Evolutionary conservation across 30 jellyfish, hydroid and myxozoan species (phyloP), one percentile per base, ranked within the genome.

Genomic region (Haliclystus octoradiatus): DNA sequence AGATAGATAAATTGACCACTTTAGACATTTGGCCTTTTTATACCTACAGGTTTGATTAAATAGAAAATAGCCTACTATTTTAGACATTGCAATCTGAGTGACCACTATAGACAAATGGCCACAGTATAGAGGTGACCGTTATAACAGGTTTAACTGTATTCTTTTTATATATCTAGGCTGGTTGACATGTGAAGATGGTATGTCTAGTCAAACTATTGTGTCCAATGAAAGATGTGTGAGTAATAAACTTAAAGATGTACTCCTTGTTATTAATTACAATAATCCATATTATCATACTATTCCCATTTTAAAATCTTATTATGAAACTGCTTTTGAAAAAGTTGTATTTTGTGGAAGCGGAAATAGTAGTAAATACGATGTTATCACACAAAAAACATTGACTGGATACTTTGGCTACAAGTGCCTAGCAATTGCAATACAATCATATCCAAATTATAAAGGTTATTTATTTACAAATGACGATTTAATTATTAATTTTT

Each of bases 381-480:
- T 30, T 23, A 31, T 62, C 19, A 3, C 14, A 5, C 19, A 40
- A 9, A 24, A 12, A 5, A 13, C 72, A 71, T 31, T 15, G 63
- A 53, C 13, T 23, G 25, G 30, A 12, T n/a, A 75, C 35, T 75
- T 75, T 32, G 65, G 74, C 22, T 75, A 75, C 34, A 31, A 28
- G 29, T 75, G 50, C 19, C 57, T 40, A 4, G 63, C 33, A 50
- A 51, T 14, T 13, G 60, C 60, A 66, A 65, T 33, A 31, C 26
- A 14, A 3, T 15, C 1, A 22, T 34, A 53, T 26, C 30, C 34
- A 24, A 46, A 63, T 28, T 91, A 72, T 70, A 34, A 76, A 1
- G 99, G 99, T 0, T 82, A 82, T 67, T 49, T 91, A 4, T 50
- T 82, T 27, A 74, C 82, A 0, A 91, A 71, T 81, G 99, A 91